Evolutionary conservation across 2,888 invertebrate genomes (phyloP), one percentile per base, ranked within the genome.

Genomic region (Noctua janthina): DNA sequence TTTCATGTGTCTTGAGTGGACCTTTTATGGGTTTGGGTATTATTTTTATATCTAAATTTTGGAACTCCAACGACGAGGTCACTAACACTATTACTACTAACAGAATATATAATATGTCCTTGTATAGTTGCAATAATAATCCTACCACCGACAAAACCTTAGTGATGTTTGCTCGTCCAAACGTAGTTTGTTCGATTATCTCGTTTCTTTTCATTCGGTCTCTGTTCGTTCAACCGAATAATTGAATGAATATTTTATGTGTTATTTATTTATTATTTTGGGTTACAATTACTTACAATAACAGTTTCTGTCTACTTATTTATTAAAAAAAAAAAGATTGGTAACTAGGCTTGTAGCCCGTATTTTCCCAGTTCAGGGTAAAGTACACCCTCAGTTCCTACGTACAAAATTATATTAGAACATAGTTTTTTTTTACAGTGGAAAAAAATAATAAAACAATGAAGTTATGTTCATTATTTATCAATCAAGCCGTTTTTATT

Each of bases 171-270:
- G 75, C 76, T 67, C 39, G 54, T 59, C 35, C 39, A 69, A 78
- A 74, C 15, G 46, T n/a, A 1, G 46, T 46, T 68, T 78, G 13
- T 78, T 88, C 71, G 59, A 79, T 76, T 77, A 79, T 85, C 39
- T 71, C 2, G 35, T 54, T 29, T 51, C 67, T 84, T 79, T 84
- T 84, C 29, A 74, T 62, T 79, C 51, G 51, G 56, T 78, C 77
- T 76, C 4, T 66, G 75, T 67, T 76, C 72, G 46, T 73, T 66
- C 62, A 67, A 78, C 51, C 62, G 74, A 68, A 1, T 70, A 75
- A 85, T 85, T 75, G n/a, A 79, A 85, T 81, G 69, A 75, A 73
- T 85, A 73, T 79, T 78, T 69, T 54, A 73, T 75, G n/a, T 35
- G 10, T 46, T 71, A 62, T 17, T n/a, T n/a, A 35, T 35, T 62